Evolutionary conservation across 2,113 vertebrate species (phyloP), one percentile per base, ranked within the genome.

Genomic region (Stigmatopora nigra): DNA sequence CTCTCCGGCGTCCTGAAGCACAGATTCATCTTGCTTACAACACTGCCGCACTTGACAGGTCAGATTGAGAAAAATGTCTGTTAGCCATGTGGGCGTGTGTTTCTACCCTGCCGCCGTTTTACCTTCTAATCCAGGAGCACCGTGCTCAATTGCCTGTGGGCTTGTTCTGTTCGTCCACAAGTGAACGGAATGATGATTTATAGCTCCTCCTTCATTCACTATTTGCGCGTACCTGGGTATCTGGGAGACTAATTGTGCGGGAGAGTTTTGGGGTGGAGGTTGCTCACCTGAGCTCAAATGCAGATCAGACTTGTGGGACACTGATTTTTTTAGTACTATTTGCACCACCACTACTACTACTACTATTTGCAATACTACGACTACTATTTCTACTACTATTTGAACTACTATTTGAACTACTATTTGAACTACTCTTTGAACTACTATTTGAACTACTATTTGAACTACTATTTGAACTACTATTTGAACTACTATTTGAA

Each of bases 31-130:
- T 88, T 87, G 75, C 56, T 89, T 87, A 82, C 63, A 77, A 77
- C 70, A 55, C 75, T 72, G 63, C 67, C 63, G 53, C n/a, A 15
- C 38, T 57, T 84, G 87, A 88, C 87, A 83, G 82, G 66, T 60
- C 71, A 75, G 85, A 90, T 86, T 86, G 84, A 88, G 86, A 89
- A 87, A 89, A 90, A 91, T 88, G 78, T 81, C 77, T 71, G 80
- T 78, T 79, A 66, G 78, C 71, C 65, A 63, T 69, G 63, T 61
- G 80, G 76, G 73, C 56, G 51, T 60, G 51, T 60, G 55, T 20
- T 68, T 64, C 69, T 67, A 46, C 46, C 71, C 59, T n/a, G n/a
- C 63, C 68, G 65, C 64, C 57, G n/a, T 68, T 72, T 67, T 63
- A 76, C 72, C 57, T 52, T 65, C 57, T 56, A n/a, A 46, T 45